These are phyloP conservation scores for Asarcornis scutulata DNA, from an alignment of 2,113 vertebrate genomes.

Conservation along the genomic window DNA sequence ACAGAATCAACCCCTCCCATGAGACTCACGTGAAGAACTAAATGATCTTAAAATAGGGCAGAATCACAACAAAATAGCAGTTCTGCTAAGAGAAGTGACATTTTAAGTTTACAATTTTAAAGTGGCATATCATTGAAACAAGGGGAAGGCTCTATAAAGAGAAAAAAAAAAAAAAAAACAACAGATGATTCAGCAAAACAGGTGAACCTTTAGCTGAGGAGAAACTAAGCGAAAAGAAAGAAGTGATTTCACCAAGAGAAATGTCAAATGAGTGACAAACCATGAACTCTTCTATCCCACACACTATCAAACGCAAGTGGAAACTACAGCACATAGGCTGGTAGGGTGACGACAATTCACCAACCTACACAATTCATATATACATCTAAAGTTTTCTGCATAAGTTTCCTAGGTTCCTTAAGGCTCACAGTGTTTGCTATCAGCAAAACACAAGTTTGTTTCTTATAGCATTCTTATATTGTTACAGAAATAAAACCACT, in stretches of 20 bases:
- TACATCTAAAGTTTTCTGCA: not conserved
- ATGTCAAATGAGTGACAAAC: not conserved
- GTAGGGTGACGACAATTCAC: not conserved
- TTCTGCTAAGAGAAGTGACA: not conserved
- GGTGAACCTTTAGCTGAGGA: not conserved
- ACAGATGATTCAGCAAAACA: not conserved
- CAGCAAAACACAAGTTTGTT: not conserved
- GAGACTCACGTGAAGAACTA: not conserved
- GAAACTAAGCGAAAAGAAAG: not conserved
- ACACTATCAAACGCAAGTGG: not conserved
- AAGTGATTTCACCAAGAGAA: not conserved
- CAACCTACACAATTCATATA: not conserved
- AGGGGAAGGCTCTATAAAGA: not conserved
- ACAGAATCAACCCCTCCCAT: not conserved
- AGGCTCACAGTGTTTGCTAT: not conserved
- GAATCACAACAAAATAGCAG: not conserved
- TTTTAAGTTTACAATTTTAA: not conserved
- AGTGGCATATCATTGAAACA: not conserved
- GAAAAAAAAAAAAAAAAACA: too few relatives aligned
- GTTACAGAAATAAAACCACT: not conserved
- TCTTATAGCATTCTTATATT: not conserved
- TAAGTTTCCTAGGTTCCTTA: not conserved
- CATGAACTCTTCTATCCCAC: not conserved
- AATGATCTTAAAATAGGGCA: not conserved
- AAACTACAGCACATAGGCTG: accelerated